Evolutionary conservation across 2,888 invertebrate genomes (phyloP), one percentile per base, ranked within the genome.

Genomic region (Monoplex corrugatus): DNA sequence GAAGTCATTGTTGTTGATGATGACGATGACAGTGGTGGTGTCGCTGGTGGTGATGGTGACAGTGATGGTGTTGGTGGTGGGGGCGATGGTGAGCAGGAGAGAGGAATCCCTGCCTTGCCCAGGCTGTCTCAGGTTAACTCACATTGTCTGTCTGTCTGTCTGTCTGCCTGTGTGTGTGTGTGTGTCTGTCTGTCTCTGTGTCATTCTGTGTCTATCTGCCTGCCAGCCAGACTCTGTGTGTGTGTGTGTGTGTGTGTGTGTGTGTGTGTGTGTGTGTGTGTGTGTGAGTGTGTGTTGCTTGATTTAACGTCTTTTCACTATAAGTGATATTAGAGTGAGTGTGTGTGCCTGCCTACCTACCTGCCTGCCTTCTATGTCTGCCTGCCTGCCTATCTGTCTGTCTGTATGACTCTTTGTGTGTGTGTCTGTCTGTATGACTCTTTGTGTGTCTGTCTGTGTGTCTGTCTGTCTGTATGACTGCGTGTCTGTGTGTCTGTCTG

Each of bases 51-150:
- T 0, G 57, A 28, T 1, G 45, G 38, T 44, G 84, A 38, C 13
- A 23, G 6, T 6, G n/a, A n/a, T 23, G 28, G 44, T 16, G 82
- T n/a, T 40, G 28, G 40, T 19, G 40, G 5, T 23, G 35, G 28
- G 32, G 72, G 10, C 10, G n/a, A n/a, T 35, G 38, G 16, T 35
- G n/a, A 1, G 75, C 10, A 10, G 35, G 40, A 8, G 78, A 38
- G 19, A 6, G 45, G 40, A 28, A 72, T 75, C 35, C 50, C 57
- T 23, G 8, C 89, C 10, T 63, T 89, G 10, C 89, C 89, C 19
- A 78, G 35, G 8, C 40, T 68, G 6, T 84, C 88, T 3, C 84
- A 85, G 84, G 84, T 85, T 16, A 28, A 57, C n/a, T n/a, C n/a
- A n/a, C n/a, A n/a, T n/a, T n/a, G n/a, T n/a, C n/a, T n/a, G n/a